phyloP scores from a whole-genome alignment of 2,113 vertebrate species.

The Erinaceus europaeus region DNA sequence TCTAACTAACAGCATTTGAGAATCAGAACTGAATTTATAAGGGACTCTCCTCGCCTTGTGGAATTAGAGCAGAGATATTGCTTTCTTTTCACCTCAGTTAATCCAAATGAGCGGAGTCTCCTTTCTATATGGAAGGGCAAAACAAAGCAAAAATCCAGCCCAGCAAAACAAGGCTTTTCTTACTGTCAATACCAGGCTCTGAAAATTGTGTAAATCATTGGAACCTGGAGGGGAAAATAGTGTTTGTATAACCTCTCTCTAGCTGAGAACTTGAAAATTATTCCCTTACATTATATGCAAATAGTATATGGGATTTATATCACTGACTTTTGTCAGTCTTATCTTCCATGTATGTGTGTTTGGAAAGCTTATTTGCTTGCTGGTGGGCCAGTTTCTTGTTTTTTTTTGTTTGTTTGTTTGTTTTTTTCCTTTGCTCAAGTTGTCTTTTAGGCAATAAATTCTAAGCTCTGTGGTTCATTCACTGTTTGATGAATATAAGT shows the following conservation, averaged over 20 bases:
- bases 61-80: constrained; percentile 64
- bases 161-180: constrained; percentile 38
- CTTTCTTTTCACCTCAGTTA: constrained; percentile 68
- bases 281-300: constrained; percentile 7
- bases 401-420: no score
- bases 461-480: not conserved
- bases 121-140: constrained; percentile 60
- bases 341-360: not conserved
- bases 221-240: constrained; percentile 30
- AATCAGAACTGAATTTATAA: constrained; percentile 49
- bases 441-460: not conserved
- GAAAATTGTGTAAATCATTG: constrained; percentile 40
- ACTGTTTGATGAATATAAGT: not conserved
- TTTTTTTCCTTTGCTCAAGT: not conserved
- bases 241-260: constrained; percentile 43
- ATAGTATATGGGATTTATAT: not conserved
- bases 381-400: not conserved
- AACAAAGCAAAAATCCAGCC: constrained; percentile 49
- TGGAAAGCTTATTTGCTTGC: not conserved
- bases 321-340: not conserved
- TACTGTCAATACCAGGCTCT: not conserved
- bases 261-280: constrained; percentile 10
- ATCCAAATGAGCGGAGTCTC: constrained; percentile 64
- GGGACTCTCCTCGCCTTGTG: constrained; percentile 32
- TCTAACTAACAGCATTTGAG: constrained; percentile 49